These are phyloP conservation scores for Herpetotheres cachinnans DNA, from an alignment of 2,113 vertebrate genomes.

Conservation along the genomic window DNA sequence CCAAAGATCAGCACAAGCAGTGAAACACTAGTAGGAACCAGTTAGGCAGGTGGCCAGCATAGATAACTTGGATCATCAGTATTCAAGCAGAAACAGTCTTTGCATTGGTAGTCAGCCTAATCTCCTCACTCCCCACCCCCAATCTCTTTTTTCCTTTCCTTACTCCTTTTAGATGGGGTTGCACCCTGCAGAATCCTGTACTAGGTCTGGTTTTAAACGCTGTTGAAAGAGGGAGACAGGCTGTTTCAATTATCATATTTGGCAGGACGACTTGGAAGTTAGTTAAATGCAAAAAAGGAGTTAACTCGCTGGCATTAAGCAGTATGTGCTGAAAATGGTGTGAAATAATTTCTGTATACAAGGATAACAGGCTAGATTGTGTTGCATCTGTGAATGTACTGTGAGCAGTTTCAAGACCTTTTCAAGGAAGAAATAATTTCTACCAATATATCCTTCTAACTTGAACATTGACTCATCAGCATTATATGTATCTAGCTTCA, in stretches of 20 bases:
- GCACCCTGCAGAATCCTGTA: background rate
- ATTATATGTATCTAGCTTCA: background rate
- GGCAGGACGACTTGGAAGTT: background rate
- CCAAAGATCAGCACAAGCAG: background rate
- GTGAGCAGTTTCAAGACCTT: background rate
- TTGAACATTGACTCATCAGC: background rate
- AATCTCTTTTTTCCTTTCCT: background rate
- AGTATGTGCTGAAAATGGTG: background rate
- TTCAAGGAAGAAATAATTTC: background rate
- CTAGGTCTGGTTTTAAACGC: background rate
- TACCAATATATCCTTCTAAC: background rate
- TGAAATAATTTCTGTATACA: background rate
- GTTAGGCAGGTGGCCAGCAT: constrained; percentile 1
- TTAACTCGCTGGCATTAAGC: background rate
- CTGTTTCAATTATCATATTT: background rate
- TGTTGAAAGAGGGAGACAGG: background rate
- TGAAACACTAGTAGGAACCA: constrained; percentile 11
- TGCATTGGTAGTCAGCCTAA: background rate
- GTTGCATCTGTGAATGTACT: background rate
- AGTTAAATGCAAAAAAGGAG: background rate
- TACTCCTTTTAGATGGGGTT: background rate
- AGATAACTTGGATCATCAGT: background rate
- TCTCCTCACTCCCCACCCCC: background rate
- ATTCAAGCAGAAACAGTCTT: background rate
- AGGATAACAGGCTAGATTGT: background rate